Evolutionary conservation across 2,888 invertebrate genomes (phyloP), one percentile per base, ranked within the genome.

Genomic region (Torymus texanus): DNA sequence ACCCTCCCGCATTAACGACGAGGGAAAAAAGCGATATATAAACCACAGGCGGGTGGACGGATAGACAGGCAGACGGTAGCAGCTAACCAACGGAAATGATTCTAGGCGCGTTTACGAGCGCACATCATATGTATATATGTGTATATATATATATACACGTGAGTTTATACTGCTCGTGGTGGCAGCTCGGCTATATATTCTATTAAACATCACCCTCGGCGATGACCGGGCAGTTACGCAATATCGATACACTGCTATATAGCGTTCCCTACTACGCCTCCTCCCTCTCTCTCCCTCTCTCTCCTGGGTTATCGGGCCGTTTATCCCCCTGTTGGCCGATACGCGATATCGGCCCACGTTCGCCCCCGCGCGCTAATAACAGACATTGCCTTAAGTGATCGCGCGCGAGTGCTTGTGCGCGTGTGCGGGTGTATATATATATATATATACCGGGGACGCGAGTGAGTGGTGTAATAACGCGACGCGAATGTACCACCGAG

Each of bases 191-290:
- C 16, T 65, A 63, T 72, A 78, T 71, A 78, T 78, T 78, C 84
- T 82, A 84, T 83, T 83, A 83, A 83, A 74, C 83, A 84, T 83
- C 82, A 82, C 82, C 81, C 68, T 68, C 70, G 81, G 81, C 79
- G 80, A 83, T 83, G 67, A 70, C 79, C 75, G 79, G 63, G 78
- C 78, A 81, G 82, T 83, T 82, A 84, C 80, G 75, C 56, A 78
- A 81, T 81, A 83, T 84, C 83, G 82, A 84, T 84, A 84, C 78
- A 75, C 81, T 81, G 51, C 5, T 5, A 18, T n/a, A n/a, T n/a
- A n/a, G 82, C 79, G 82, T 74, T 79, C 80, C 81, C 18, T 13
- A 5, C 80, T 79, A 81, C 75, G 0, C 29, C 29, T 5, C 24
- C 24, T 2, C 24, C 24, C 24, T 24, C 24, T 3, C 24, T 24